Evolutionary conservation across 2,113 vertebrate genomes (phyloP).

Genomic region (Thunnus thynnus): DNA sequence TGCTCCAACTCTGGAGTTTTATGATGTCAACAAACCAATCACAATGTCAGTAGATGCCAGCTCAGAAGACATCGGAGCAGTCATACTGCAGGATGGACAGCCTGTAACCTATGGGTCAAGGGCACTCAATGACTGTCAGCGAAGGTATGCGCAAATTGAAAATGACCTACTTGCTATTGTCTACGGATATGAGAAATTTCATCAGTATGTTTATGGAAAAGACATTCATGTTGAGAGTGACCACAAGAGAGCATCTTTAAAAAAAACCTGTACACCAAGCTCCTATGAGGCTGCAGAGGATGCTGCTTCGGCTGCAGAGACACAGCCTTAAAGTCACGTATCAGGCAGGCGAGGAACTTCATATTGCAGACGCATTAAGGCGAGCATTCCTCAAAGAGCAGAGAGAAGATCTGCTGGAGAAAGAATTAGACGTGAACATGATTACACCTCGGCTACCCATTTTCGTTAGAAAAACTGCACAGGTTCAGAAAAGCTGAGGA

Average conservation of each 20-base stretch:
- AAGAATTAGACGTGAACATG: not conserved
- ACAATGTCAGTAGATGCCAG: conserved; percentile 2
- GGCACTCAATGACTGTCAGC: not conserved
- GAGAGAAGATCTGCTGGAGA: conserved; percentile 10
- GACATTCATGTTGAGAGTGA: too few species aligned
- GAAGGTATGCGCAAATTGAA: too few species aligned
- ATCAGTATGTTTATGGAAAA: too few species aligned
- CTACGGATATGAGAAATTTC: too few species aligned
- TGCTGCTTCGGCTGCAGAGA: conserved; percentile 6
- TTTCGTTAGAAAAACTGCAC: not conserved
- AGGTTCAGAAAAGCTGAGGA: not conserved
- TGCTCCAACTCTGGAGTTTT: not conserved
- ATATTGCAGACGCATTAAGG: not conserved
- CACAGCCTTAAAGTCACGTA: not conserved
- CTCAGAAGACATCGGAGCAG: conserved; percentile 17
- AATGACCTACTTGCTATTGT: too few species aligned
- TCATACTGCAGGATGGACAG: not conserved
- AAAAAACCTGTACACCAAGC: not conserved
- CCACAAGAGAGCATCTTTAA: too few species aligned
- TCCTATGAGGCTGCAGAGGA: conserved; percentile 3
- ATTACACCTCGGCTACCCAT: not conserved
- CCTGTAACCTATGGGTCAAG: not conserved
- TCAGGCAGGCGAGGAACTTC: not conserved
- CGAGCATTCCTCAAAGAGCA: not conserved
- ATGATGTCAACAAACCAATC: conserved; percentile 2